Conservation (phyloP, 2,113 vertebrate species). For the Melanotaenia duboulayi region DNA sequence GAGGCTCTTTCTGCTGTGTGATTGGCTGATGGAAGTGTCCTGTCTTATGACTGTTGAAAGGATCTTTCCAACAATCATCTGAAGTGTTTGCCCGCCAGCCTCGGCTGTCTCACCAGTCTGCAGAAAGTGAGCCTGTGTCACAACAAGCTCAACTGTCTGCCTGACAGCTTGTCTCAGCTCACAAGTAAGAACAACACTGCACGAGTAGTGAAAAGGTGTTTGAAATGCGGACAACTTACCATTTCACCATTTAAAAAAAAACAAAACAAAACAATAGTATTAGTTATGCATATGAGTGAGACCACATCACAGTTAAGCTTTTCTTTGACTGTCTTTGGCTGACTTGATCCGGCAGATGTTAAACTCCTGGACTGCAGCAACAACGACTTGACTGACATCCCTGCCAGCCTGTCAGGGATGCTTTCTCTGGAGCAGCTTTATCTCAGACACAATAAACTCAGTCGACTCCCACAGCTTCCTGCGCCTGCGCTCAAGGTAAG, state of each 20-base stretch:
- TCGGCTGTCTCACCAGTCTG: conserved; percentile 84
- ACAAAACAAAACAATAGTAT: too few species aligned
- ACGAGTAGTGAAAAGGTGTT: neutral
- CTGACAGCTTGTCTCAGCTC: conserved; percentile 86
- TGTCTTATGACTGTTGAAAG: conserved; percentile 66
- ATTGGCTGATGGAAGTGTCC: neutral
- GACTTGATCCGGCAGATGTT: conserved; percentile 80
- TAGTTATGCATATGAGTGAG: too few species aligned
- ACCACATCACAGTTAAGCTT: too few species aligned
- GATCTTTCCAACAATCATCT: conserved; percentile 92
- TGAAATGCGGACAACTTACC: too few species aligned
- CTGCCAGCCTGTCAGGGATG: conserved; percentile 86
- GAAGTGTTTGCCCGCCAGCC: conserved; percentile 81
- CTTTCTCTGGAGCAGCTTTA: conserved; percentile 91
- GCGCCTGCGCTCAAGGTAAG: conserved; percentile 87
- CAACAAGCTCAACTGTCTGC: conserved; percentile 89
- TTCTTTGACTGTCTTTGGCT: neutral
- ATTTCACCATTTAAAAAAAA: too few species aligned
- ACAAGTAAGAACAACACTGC: conserved; percentile 82
- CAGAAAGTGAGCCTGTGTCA: conserved; percentile 86
- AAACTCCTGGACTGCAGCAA: conserved; percentile 91
- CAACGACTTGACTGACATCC: conserved; percentile 90
- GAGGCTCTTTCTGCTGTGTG: neutral
- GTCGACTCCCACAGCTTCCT: conserved; percentile 85
- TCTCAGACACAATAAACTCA: conserved; percentile 91